These are phyloP conservation scores for Agrilus cyanescens DNA, from an alignment of 2,888 invertebrate species.

Conservation along the genomic window DNA sequence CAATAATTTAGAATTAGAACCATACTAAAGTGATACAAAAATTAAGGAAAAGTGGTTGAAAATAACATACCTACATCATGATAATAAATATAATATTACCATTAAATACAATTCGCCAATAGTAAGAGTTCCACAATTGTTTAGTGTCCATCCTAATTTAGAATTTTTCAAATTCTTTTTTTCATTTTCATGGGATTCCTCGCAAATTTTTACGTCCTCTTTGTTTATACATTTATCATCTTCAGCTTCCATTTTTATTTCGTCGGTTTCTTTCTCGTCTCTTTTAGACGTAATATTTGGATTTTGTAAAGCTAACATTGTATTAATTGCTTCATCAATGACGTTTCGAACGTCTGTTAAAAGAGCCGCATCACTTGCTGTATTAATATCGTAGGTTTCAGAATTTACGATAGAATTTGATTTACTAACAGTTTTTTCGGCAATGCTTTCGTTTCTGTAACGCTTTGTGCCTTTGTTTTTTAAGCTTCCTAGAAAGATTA, in stretches of 20 bases:
- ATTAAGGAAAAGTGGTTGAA: conserved; percentile 1
- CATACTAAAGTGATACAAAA: conserved; percentile 43
- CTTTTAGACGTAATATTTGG: conserved; percentile 34
- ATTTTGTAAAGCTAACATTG: conserved; percentile 25
- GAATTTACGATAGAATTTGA: conserved; percentile 5
- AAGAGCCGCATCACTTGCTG: conserved; percentile 13
- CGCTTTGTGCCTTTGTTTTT: conserved; percentile 33
- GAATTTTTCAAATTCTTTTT: conserved; percentile 34
- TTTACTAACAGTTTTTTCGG: conserved; percentile 15
- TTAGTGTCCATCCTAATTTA: conserved; percentile 64
- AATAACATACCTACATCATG: conserved; percentile 1
- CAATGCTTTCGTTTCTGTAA: conserved; percentile 30
- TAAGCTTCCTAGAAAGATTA: conserved; percentile 24
- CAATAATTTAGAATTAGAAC: conserved; percentile 59
- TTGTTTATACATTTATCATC: conserved; percentile 21
- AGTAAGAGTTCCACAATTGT: conserved; percentile 66
- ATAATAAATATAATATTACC: conserved; percentile 38
- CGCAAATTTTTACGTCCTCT: conserved; percentile 9
- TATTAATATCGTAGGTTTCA: conserved; percentile 19
- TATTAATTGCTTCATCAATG: conserved; percentile 27
- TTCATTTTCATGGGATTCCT: conserved; percentile 5
- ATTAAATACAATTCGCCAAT: conserved; percentile 85
- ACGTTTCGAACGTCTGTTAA: conserved; percentile 17
- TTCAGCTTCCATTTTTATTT: conserved; percentile 29
- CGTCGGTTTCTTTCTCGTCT: conserved; percentile 37